Percentiles rank a stretch among this genome's conserved stretches.
Evolutionary conservation across 2,113 vertebrate species (phyloP).

Genomic region (Syrmaticus mikado): DNA sequence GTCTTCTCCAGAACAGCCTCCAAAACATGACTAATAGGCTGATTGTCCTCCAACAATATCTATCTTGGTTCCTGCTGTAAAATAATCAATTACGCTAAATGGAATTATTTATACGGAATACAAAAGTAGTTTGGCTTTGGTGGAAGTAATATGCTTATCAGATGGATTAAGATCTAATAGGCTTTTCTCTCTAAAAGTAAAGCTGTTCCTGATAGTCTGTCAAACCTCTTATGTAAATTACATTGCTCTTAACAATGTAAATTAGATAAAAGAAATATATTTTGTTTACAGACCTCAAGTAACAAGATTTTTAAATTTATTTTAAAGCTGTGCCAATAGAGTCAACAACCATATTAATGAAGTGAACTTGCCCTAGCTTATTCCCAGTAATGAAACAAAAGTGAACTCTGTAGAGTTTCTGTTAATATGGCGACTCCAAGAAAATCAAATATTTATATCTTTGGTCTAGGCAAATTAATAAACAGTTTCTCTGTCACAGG

Average conservation of each 20-base stretch:
- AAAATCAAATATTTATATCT: conserved; percentile 60
- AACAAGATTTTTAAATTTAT: conserved; percentile 54
- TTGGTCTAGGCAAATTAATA: conserved; percentile 17
- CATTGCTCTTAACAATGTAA: conserved; percentile 41
- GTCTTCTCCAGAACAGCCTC: conserved; percentile 13
- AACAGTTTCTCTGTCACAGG: not conserved
- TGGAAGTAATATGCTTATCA: conserved; percentile 55
- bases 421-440: not conserved
- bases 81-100: conserved; percentile 64
- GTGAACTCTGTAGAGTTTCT: not conserved
- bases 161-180: conserved; percentile 66
- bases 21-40: conserved; percentile 43
- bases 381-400: conserved; percentile 19
- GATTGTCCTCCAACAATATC: conserved; percentile 43
- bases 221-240: conserved; percentile 54
- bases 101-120: conserved; percentile 52
- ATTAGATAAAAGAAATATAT: conserved; percentile 52
- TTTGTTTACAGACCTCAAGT: conserved; percentile 50
- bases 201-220: conserved; percentile 42
- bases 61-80: conserved; percentile 45
- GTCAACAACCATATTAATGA: conserved; percentile 23
- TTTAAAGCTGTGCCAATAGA: conserved; percentile 18
- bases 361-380: not conserved
- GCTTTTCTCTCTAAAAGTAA: conserved; percentile 36
- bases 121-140: conserved; percentile 29